Percentiles rank a stretch among this genome's conserved stretches.
Conservation (phyloP, 2,797 vertebrate species). For the Periophthalmus magnuspinnatus region DNA sequence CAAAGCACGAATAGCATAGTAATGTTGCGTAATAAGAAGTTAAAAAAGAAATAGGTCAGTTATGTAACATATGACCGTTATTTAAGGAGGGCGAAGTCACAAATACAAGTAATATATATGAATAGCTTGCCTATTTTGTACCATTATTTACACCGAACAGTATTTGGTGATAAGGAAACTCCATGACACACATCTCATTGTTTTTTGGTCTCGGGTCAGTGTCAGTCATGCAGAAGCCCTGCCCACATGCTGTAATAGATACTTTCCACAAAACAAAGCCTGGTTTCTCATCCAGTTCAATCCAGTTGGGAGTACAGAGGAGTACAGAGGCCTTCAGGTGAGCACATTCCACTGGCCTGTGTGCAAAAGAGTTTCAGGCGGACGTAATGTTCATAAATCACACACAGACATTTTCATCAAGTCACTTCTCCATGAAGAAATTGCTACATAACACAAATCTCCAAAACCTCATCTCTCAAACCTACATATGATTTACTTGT, state of each 20-base stretch:
- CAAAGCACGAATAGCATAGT: not conserved
- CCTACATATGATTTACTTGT: not conserved
- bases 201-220: constrained; percentile 12
- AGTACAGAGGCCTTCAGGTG: constrained; percentile 33
- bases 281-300: constrained; percentile 38
- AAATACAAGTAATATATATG: not conserved
- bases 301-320: constrained; percentile 45
- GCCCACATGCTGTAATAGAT: constrained; percentile 31
- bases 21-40: not conserved
- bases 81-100: not conserved
- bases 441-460: not conserved
- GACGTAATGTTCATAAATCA: constrained; percentile 30
- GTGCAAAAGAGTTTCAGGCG: constrained; percentile 16
- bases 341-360: constrained; percentile 26
- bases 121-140: not conserved
- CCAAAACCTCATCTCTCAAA: not conserved
- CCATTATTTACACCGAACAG: not conserved
- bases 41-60: not conserved
- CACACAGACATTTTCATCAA: constrained; percentile 10
- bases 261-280: constrained; percentile 27
- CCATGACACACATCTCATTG: constrained; percentile 24
- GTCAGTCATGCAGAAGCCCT: constrained; percentile 16
- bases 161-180: not conserved
- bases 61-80: not conserved
- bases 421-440: constrained; percentile 34